Conservation (phyloP, 1,140 invertebrate species). For the Tribolium madens region DNA sequence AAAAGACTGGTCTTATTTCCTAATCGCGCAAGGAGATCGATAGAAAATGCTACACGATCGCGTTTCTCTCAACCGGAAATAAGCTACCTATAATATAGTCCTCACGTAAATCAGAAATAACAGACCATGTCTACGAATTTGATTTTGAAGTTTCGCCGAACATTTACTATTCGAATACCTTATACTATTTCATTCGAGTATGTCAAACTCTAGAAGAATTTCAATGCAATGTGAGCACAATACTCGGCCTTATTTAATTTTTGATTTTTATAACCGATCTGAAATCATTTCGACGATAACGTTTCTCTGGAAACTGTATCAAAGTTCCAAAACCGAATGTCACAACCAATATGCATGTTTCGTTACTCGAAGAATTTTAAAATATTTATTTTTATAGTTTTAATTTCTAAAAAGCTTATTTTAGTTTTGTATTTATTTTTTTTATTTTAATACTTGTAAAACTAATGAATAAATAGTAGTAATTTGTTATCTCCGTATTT, state of each 20-base stretch:
- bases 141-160: conserved; percentile 2
- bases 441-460: too few relatives aligned
- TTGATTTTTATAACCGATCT: conserved; percentile 10
- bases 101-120: conserved; percentile 4
- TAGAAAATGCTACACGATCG: not conserved
- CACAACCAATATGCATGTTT: not conserved
- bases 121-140: not conserved
- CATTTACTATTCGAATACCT: conserved; percentile 21
- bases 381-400: too few relatives aligned
- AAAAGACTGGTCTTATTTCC: not conserved
- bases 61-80: conserved; percentile 9
- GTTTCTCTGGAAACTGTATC: not conserved
- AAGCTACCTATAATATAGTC: not conserved
- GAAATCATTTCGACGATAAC: conserved; percentile 1
- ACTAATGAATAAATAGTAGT: too few relatives aligned
- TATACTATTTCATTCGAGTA: conserved; percentile 7
- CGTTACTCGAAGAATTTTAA: too few relatives aligned
- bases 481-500: too few relatives aligned
- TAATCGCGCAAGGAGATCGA: not conserved
- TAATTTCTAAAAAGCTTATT: too few relatives aligned
- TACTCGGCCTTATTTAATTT: conserved; percentile 16
- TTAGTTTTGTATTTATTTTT: too few relatives aligned
- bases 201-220: conserved; percentile 3
- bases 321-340: not conserved
- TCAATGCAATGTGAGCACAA: conserved; percentile 25